phyloP scores from a whole-genome alignment of 2,888 invertebrate genomes.

The Helleia helle region DNA sequence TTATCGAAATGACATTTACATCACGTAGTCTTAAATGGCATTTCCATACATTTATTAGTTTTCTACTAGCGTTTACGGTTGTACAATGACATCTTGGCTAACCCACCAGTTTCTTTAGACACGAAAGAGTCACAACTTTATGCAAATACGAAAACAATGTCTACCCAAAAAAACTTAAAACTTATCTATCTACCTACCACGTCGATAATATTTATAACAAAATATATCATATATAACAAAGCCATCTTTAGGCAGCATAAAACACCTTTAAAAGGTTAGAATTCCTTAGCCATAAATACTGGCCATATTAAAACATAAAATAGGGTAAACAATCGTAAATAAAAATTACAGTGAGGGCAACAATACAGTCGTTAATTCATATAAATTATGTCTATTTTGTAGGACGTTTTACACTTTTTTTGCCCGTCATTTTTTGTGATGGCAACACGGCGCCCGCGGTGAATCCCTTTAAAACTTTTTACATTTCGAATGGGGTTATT shows the following conservation, averaged over 20 bases:
- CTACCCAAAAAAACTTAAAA: background rate
- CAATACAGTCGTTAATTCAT: conserved; percentile 62
- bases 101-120: too few relatives aligned
- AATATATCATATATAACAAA: conserved; percentile 21
- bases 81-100: too few relatives aligned
- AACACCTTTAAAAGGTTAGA: conserved; percentile 43
- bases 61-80: too few relatives aligned
- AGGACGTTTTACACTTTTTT: conserved; percentile 65
- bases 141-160: too few relatives aligned
- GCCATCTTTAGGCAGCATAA: conserved; percentile 39
- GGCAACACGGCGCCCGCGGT: conserved; percentile 49
- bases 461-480: conserved; percentile 22
- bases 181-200: conserved; percentile 15
- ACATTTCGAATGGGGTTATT: conserved; percentile 31
- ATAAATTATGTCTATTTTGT: conserved; percentile 69
- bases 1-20: too few relatives aligned
- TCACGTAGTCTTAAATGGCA: too few relatives aligned
- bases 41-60: too few relatives aligned
- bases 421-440: conserved; percentile 46
- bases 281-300: conserved; percentile 52
- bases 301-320: conserved; percentile 71
- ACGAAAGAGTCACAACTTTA: too few relatives aligned
- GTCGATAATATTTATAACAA: conserved; percentile 11
- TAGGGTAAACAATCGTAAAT: conserved; percentile 72
- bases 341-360: conserved; percentile 65